Conservation (phyloP, 2,888 invertebrate species). For the Andrena chrysosceles region DNA sequence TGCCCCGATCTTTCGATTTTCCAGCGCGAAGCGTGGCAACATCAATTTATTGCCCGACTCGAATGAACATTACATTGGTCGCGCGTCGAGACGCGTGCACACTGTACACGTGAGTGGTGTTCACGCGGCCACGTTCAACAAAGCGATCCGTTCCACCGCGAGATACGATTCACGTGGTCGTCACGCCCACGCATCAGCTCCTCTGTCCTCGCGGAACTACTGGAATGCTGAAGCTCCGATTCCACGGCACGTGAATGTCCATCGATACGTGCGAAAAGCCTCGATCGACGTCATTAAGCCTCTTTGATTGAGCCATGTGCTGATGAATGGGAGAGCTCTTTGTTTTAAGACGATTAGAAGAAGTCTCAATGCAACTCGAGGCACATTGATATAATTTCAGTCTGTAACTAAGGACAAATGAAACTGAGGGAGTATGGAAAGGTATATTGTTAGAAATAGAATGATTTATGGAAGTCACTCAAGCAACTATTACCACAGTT, state of each 20-base stretch:
- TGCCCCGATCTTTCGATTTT: constrained; percentile 11
- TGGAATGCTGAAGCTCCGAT: constrained; percentile 44
- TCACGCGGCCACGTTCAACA: constrained; percentile 50
- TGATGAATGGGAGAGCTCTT: too few relatives aligned
- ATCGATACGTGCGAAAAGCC: constrained; percentile 14
- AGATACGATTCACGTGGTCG: constrained; percentile 51
- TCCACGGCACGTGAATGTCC: constrained; percentile 20
- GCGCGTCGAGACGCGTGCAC: constrained; percentile 28
- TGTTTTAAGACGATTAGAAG: too few relatives aligned
- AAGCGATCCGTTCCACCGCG: constrained; percentile 57
- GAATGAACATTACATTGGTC: constrained; percentile 29
- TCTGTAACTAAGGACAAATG: too few relatives aligned
- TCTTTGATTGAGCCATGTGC: not conserved
- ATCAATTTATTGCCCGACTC: constrained; percentile 41
- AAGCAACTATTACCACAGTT: too few relatives aligned
- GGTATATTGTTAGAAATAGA: too few relatives aligned
- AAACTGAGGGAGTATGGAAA: too few relatives aligned
- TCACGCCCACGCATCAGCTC: constrained; percentile 59
- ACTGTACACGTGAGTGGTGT: constrained; percentile 18
- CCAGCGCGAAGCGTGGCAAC: constrained; percentile 30
- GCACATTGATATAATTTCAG: too few relatives aligned
- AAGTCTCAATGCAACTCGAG: too few relatives aligned
- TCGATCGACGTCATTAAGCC: constrained; percentile 34
- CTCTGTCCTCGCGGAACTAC: constrained; percentile 56
- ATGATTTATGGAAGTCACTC: too few relatives aligned